phyloP scores from a whole-genome alignment of 2,113 vertebrate species.

The Odobenus rosmarus region DNA sequence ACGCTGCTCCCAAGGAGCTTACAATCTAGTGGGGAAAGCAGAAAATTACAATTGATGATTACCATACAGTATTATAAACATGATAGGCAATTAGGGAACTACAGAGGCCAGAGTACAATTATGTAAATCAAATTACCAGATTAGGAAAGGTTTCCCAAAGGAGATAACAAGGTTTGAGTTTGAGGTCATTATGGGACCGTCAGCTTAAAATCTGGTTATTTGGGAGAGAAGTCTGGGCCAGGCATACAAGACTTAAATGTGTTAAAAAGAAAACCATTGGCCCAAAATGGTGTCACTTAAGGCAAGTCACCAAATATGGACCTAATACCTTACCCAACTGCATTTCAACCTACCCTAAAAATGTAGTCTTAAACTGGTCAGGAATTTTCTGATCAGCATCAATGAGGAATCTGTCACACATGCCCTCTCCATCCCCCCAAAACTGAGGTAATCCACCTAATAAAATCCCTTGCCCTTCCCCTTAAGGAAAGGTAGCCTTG shows the following conservation, averaged over 20 bases:
- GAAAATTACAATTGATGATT: not conserved
- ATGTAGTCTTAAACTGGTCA: not conserved
- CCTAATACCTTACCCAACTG: not conserved
- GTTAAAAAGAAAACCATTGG: not conserved
- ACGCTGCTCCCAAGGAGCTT: not conserved
- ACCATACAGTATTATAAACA: not conserved
- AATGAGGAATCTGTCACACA: not conserved
- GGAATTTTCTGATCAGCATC: not conserved
- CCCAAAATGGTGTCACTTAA: not conserved
- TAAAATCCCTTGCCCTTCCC: not conserved
- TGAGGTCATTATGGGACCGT: not conserved
- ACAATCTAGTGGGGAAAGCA: not conserved
- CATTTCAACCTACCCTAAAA: not conserved
- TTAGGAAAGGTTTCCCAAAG: not conserved
- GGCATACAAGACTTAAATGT: not conserved
- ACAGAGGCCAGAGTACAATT: not conserved
- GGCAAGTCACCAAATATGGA: not conserved
- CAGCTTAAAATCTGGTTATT: not conserved
- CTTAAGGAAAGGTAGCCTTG: not conserved
- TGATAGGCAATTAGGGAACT: not conserved
- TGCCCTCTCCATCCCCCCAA: not conserved
- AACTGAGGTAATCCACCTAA: not conserved
- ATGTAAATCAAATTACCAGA: not conserved
- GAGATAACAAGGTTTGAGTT: not conserved
- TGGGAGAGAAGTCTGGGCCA: not conserved